These are phyloP conservation scores for Eospalax fontanierii DNA, from an alignment of 2,797 vertebrate genomes.

Conservation along the genomic window DNA sequence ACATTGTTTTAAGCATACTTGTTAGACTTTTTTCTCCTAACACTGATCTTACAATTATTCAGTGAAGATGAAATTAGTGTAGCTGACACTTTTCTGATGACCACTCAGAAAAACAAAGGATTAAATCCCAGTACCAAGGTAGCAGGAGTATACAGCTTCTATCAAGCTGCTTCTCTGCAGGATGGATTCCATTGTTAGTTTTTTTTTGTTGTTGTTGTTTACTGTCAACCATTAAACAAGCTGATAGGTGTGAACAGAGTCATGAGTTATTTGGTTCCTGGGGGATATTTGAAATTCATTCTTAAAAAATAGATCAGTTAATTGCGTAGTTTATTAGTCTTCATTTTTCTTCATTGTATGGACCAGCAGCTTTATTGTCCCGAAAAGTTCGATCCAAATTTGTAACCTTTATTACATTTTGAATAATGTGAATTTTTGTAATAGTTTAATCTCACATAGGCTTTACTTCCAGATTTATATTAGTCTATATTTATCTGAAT, in stretches of 20 bases:
- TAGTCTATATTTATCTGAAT: not conserved
- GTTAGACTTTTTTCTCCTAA: too few species aligned
- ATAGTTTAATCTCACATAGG: not conserved
- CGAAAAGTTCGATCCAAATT: conserved; percentile 55
- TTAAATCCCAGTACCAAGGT: too few species aligned
- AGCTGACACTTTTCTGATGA: too few species aligned
- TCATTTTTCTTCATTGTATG: conserved; percentile 67
- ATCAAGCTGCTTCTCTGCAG: not conserved
- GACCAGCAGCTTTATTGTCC: conserved; percentile 50
- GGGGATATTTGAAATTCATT: conserved; percentile 12
- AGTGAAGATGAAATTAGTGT: too few species aligned
- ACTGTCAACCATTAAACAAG: not conserved
- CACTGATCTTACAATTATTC: too few species aligned
- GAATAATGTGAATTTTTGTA: conserved; percentile 2
- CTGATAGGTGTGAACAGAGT: not conserved
- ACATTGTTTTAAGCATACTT: too few species aligned
- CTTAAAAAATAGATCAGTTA: not conserved
- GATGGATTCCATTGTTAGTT: not conserved
- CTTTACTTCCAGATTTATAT: not conserved
- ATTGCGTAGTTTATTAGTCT: conserved; percentile 42
- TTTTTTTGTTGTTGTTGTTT: not conserved
- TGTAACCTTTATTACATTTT: conserved; percentile 13
- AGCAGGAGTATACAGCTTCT: not conserved
- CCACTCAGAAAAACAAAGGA: too few species aligned
- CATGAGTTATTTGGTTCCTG: not conserved